Base-by-base conservation (phyloP, 2,113 vertebrate genomes). In the Emydura subglobosa region DNA sequence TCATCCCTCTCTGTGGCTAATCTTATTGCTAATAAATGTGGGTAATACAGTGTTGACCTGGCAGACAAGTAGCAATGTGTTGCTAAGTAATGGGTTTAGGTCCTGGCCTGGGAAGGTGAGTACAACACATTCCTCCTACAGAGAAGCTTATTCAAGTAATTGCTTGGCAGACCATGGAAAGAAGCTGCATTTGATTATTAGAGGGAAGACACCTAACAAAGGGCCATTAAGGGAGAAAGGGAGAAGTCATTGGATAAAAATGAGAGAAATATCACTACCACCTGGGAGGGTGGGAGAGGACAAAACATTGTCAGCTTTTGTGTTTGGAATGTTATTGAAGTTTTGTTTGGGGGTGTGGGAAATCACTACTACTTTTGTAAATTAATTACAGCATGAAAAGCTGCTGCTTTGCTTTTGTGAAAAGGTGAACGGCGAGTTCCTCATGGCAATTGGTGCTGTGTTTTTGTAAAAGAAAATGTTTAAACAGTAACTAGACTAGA, bases 161-260 rank as follows among this genome's bases (percentile, higher is more conserved):
- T 87, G 72, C 44, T 61, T n/a, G 86, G 82, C 29, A 81, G 74
- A 61, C 88, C 90, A 88, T 72, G 92, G 89, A 61, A 78, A 21
- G 94, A 57, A 51, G 79, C 72, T 61, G 42, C 79, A 57, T 87
- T 31, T 0, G 1, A 4, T 31, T 87, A 49, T 34, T 84, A 80
- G 85, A 79, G 49, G 78, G 72, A 94, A 95, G 72, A 78, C 87
- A 49, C 51, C 16, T 90, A 76, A 90, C 22, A 88, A 50, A 96
- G 29, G 83, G 14, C 85, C 90, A 82, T 59, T 57, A 79, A 93
- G 65, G 61, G 91, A 88, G 82, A 78, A 3, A 50, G 25, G 0
- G 21, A 29, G 90, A 10, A 57, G 55, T 57, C 55, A 1, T 0
- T 84, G 87, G 94, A 81, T 10, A 72, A 90, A 87, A 90, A 68